Conservation (phyloP, 2,888 invertebrate genomes). For the Acanthosoma haemorrhoidale region DNA sequence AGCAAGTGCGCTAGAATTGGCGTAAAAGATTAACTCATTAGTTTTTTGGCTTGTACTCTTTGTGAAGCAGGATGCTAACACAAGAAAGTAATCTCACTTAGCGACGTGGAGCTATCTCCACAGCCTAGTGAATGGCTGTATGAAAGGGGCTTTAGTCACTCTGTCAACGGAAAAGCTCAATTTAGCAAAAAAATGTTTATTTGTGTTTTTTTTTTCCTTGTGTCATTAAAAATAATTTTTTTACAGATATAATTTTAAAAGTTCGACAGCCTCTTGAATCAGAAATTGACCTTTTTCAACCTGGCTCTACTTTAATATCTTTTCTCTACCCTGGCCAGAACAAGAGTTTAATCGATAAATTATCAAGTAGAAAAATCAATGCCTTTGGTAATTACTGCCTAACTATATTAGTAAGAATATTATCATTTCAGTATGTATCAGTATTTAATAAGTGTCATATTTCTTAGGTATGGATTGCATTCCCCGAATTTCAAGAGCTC, state of each 20-base stretch:
- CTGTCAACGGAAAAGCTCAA: no score
- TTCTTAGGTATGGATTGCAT: conserved; percentile 77
- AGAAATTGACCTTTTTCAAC: conserved; percentile 62
- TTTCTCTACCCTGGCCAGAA: conserved; percentile 83
- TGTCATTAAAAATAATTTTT: no score
- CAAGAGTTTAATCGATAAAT: conserved; percentile 61
- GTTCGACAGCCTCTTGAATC: conserved; percentile 63
- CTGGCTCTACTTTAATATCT: conserved; percentile 68
- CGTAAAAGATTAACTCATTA: no score
- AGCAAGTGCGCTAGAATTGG: no score
- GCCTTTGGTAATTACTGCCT: conserved; percentile 60
- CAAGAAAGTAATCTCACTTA: no score
- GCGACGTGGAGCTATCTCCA: no score
- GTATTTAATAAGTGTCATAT: neutral
- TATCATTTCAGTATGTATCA: neutral
- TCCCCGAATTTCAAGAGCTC: conserved; percentile 80
- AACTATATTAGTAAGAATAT: neutral
- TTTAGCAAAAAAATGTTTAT: no score
- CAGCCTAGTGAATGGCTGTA: no score
- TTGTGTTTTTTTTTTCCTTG: no score
- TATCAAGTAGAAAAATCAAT: conserved; percentile 65
- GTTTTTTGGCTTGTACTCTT: no score
- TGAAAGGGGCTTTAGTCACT: no score
- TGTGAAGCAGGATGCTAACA: no score
- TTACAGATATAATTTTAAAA: conserved; percentile 72